phyloP scores from a whole-genome alignment of 2,888 invertebrate species.

The Tachina lurida region DNA sequence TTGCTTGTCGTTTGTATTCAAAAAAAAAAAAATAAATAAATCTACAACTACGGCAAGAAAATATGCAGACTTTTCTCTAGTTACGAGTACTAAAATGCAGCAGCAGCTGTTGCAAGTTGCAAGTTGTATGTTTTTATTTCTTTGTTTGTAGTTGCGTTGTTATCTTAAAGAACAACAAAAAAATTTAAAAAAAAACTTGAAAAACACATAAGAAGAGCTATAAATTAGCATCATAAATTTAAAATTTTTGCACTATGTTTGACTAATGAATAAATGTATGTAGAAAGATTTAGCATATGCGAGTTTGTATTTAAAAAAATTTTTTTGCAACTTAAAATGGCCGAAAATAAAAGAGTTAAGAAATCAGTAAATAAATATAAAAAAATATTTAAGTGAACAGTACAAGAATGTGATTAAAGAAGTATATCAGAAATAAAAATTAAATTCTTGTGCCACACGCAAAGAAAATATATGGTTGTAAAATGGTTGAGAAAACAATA shows the following conservation, averaged over 20 bases:
- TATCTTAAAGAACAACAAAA: constrained; percentile 55
- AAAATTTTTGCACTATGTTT: constrained; percentile 75
- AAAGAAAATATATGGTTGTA: no score
- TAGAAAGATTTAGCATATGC: constrained; percentile 8
- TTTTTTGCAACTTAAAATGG: background rate
- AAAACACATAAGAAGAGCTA: constrained; percentile 75
- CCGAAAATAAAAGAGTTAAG: background rate
- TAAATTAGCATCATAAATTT: constrained; percentile 80
- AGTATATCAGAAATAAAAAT: no score
- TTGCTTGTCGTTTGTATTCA: constrained; percentile 32
- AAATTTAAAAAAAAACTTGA: background rate
- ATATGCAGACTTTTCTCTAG: constrained; percentile 65
- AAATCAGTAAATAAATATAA: background rate
- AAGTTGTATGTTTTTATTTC: constrained; percentile 43
- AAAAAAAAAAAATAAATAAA: constrained; percentile 3
- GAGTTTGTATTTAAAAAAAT: constrained; percentile 21
- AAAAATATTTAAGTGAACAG: background rate
- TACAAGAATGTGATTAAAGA: no score
- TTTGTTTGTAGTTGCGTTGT: constrained; percentile 58
- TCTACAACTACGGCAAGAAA: constrained; percentile 47
- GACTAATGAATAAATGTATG: constrained; percentile 71
- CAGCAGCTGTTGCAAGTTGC: constrained; percentile 71
- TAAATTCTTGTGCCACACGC: no score
- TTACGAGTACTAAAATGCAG: constrained; percentile 59
- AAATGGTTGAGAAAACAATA: no score